Evolutionary conservation across 2,113 vertebrate genomes (phyloP).

Genomic region (Prunella himalayana): DNA sequence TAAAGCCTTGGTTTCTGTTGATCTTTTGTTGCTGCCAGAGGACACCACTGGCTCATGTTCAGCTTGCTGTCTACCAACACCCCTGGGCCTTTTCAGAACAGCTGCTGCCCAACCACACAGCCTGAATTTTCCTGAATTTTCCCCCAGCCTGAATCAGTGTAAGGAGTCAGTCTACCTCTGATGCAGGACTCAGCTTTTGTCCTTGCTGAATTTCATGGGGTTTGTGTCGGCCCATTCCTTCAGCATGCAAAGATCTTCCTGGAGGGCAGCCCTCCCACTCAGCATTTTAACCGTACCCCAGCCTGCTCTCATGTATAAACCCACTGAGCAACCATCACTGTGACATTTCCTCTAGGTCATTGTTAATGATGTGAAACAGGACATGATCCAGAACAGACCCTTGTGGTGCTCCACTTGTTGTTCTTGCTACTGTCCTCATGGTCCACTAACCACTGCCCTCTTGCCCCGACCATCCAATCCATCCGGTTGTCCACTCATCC

Average conservation of each 20-base stretch:
- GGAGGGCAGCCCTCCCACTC: neutral
- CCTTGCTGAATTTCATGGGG: neutral
- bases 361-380: neutral
- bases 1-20: neutral
- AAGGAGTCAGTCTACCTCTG: neutral
- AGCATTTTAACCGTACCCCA: neutral
- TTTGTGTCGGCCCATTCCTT: neutral
- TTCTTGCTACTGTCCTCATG: neutral
- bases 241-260: neutral
- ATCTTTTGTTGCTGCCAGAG: neutral
- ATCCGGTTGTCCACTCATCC: rapidly evolving
- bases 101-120: neutral
- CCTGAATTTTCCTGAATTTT: neutral
- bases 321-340: neutral
- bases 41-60: neutral
- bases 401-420: neutral
- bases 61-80: neutral
- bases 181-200: neutral
- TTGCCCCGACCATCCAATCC: neutral
- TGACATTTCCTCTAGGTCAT: neutral
- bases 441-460: neutral
- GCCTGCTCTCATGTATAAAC: neutral
- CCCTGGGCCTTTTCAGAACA: neutral
- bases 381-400: neutral
- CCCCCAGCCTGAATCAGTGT: neutral